A percentile compares a stretch with the other conserved stretches of the same genome.
phyloP scores from a whole-genome alignment of 2,888 invertebrate genomes.

The Acanthosepion lycidas region DNA sequence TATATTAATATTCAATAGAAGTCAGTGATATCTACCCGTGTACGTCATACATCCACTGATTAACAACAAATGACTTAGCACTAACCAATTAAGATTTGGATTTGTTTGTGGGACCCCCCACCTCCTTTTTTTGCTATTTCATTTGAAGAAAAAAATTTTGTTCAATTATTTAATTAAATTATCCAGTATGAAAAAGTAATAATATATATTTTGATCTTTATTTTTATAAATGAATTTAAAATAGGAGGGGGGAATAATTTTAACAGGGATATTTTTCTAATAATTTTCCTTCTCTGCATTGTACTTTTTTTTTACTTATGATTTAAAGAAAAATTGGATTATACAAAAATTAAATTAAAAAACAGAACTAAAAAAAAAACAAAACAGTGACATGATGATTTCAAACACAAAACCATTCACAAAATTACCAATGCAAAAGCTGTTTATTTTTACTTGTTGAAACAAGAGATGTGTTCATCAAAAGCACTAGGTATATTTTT shows the following conservation, averaged over 20 bases:
- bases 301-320: too few relatives aligned
- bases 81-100: neutral
- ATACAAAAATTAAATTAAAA: too few relatives aligned
- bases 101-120: neutral
- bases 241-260: neutral
- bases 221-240: neutral
- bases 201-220: neutral
- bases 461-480: neutral
- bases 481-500: neutral
- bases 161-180: neutral
- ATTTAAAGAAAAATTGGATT: too few relatives aligned
- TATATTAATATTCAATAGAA: constrained; percentile 33
- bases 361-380: neutral
- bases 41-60: constrained; percentile 33
- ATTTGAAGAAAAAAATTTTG: neutral
- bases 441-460: neutral
- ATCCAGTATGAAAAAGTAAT: neutral
- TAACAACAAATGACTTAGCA: neutral
- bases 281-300: too few relatives aligned
- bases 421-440: neutral
- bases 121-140: too few relatives aligned
- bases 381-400: neutral
- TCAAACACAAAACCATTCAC: neutral
- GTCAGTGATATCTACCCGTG: neutral
- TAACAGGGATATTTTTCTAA: too few relatives aligned